These are phyloP conservation scores for Heliconius cydno DNA, from an alignment of 2,888 invertebrate species.

Conservation along the genomic window DNA sequence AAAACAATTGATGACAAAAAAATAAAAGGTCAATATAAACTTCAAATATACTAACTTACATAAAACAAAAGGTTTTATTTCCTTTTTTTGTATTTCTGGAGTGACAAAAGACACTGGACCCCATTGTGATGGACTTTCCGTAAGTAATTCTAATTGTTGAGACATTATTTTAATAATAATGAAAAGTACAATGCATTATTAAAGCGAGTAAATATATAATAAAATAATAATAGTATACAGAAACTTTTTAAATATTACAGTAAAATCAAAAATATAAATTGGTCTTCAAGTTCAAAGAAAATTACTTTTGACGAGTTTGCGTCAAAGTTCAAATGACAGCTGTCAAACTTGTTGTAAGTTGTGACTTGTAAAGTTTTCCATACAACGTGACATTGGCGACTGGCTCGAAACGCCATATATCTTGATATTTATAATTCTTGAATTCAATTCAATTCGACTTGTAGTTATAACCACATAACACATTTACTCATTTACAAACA, in stretches of 20 bases:
- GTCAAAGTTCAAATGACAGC: background rate
- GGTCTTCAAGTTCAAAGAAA: background rate
- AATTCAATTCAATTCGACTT: too few species aligned
- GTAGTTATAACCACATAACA: too few species aligned
- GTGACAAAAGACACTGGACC: slow-evolving; percentile 62
- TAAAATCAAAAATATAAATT: too few species aligned
- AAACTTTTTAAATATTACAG: background rate
- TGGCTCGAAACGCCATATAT: too few species aligned
- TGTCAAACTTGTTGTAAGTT: background rate
- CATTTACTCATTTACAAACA: too few species aligned
- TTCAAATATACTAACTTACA: slow-evolving; percentile 57
- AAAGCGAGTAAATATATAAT: background rate
- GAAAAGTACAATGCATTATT: background rate
- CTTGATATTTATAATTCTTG: too few species aligned
- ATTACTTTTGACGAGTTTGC: background rate
- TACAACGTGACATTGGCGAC: too few species aligned
- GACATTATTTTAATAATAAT: slow-evolving; percentile 58
- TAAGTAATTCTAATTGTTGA: slow-evolving; percentile 72
- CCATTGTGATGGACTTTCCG: slow-evolving; percentile 73
- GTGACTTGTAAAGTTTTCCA: too few species aligned
- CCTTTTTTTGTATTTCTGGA: slow-evolving; percentile 75
- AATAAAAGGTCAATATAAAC: background rate
- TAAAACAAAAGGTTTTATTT: slow-evolving; percentile 76
- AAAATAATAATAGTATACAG: background rate
- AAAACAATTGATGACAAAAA: background rate